Evolutionary conservation across 2,113 vertebrate genomes (phyloP).

Genomic region (Mus pahari): DNA sequence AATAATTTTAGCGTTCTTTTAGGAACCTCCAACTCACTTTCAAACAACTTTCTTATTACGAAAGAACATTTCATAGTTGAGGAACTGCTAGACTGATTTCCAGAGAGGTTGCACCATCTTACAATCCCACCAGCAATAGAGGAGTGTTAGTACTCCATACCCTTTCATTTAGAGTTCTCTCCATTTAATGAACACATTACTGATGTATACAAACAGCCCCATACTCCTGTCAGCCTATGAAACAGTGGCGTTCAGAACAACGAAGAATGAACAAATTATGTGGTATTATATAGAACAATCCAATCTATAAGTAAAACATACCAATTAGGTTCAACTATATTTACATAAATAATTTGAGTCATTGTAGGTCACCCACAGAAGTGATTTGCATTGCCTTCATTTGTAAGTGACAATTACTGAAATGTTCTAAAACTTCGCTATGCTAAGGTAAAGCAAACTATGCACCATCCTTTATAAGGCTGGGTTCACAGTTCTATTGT

Average conservation of each 20-base stretch:
- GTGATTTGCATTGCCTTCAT: background rate
- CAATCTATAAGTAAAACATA: background rate
- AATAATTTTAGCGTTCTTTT: background rate
- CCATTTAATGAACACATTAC: background rate
- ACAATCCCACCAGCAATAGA: too few species aligned
- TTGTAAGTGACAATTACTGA: conserved; percentile 3
- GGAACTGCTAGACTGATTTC: background rate
- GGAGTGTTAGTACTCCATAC: background rate
- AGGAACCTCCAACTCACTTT: background rate
- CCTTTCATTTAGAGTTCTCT: background rate
- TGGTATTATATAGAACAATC: background rate
- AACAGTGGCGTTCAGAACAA: background rate
- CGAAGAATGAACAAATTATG: background rate
- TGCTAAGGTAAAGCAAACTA: background rate
- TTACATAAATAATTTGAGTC: background rate
- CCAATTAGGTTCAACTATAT: conserved; percentile 39
- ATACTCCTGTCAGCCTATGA: background rate
- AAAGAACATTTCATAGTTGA: background rate
- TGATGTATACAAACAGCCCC: background rate
- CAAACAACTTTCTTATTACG: background rate
- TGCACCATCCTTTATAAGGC: background rate
- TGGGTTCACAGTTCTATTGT: conserved; percentile 19
- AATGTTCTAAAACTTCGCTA: conserved; percentile 20
- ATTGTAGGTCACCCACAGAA: background rate
- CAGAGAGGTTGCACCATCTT: too few species aligned